A percentile compares a stretch with the other conserved stretches of the same genome.
phyloP scores from a whole-genome alignment of 2,888 invertebrate genomes.

The Xanthostigma xanthostigma region DNA sequence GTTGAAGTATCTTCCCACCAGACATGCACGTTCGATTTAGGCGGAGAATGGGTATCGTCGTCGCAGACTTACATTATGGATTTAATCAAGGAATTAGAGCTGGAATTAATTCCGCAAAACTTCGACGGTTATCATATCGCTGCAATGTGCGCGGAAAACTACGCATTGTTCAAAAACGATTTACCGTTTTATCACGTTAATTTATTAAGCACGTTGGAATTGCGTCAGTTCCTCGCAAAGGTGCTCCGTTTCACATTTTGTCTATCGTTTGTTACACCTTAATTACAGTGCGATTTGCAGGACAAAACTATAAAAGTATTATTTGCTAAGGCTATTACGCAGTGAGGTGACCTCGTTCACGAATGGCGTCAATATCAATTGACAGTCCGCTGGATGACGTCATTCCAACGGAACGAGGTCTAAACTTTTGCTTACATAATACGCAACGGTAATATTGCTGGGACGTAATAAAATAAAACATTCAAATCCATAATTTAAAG shows the following conservation, averaged over 20 bases:
- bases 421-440: no score
- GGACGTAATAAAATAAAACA: no score
- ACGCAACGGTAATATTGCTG: no score
- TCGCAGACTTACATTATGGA: conserved; percentile 16
- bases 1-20: conserved; percentile 10
- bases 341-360: no score
- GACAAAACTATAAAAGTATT: no score
- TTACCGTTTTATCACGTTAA: conserved; percentile 8
- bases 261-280: neutral
- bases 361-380: no score
- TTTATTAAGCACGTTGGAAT: conserved; percentile 7
- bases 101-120: conserved; percentile 11
- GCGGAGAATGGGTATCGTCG: conserved; percentile 17
- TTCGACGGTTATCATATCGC: conserved; percentile 13
- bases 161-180: conserved; percentile 1
- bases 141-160: conserved; percentile 10
- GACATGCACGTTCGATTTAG: conserved; percentile 13
- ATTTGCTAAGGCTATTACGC: no score
- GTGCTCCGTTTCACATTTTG: neutral
- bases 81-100: conserved; percentile 16
- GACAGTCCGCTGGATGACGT: no score
- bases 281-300: no score
- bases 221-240: conserved; percentile 11
- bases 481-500: no score
- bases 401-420: no score